phyloP scores from a whole-genome alignment of 1,140 invertebrate species.

The Uloborus diversus region DNA sequence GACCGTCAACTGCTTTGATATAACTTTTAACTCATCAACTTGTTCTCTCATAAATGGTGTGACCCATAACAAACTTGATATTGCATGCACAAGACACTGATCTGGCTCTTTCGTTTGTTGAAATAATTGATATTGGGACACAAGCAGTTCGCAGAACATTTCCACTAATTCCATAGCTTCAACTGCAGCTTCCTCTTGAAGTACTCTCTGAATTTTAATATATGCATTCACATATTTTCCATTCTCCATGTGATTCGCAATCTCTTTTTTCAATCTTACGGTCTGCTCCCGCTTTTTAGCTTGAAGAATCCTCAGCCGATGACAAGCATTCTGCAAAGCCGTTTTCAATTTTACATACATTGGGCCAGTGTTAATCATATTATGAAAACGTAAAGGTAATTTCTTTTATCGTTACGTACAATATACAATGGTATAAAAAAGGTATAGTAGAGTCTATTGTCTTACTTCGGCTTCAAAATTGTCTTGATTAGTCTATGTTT shows the following conservation, averaged over 20 bases:
- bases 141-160: constrained; percentile 14
- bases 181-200: constrained; percentile 10
- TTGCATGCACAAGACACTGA: not conserved
- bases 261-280: not conserved
- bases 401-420: too few relatives aligned
- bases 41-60: not conserved
- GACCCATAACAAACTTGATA: constrained; percentile 37
- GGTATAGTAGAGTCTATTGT: too few relatives aligned
- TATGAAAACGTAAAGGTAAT: too few relatives aligned
- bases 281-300: constrained; percentile 30
- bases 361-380: constrained; percentile 2
- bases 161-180: constrained; percentile 18
- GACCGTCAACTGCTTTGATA: constrained; percentile 8
- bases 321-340: not conserved
- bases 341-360: constrained; percentile 20
- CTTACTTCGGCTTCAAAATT: too few relatives aligned
- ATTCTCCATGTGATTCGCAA: not conserved
- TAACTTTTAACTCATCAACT: constrained; percentile 14
- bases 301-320: constrained; percentile 19
- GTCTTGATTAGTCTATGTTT: too few relatives aligned
- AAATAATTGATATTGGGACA: not conserved
- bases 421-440: too few relatives aligned
- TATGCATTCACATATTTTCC: constrained; percentile 1
- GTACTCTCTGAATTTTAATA: not conserved
- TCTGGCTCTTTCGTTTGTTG: constrained; percentile 27